Evolutionary conservation across 2,888 invertebrate species (phyloP), one percentile per base, ranked within the genome.

Genomic region (Chalcosyrphus nemorum): DNA sequence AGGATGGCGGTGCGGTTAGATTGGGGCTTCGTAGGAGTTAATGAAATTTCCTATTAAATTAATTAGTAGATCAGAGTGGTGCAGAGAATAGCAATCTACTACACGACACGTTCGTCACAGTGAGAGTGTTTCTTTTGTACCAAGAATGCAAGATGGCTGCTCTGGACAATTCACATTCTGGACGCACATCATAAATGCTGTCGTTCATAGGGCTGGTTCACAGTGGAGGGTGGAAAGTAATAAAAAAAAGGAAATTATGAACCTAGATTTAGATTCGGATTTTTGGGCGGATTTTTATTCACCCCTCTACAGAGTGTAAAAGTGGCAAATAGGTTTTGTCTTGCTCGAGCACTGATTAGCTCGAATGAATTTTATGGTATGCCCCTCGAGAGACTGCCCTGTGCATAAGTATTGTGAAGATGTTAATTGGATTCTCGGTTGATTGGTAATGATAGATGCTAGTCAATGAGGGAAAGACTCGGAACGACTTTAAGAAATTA

Each of bases 21-120:
- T 71, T 61, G 59, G 13, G 65, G 47, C 38, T 41, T 24, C 41
- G 45, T 54, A 19, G 35, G 56, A 65, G 75, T 75, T 75, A 75
- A 75, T 75, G 75, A 65, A 66, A 66, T 75, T 75, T 75, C 41
- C 65, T 57, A 75, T 75, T 75, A 65, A 65, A 75, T 66, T 75
- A 75, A 75, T 74, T 65, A 57, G 47, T n/a, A 65, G 35, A 21
- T 15, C 21, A 4, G 19, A 57, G 38, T 45, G 45, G 32, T 56
- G 21, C 32, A 35, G 5, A 35, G 57, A 47, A 68, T 29, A 43
- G 27, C 19, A 43, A 54, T 50, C 47, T 15, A 11, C 13, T n/a
- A n/a, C 11, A 21, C 29, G 19, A 43, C 4, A 13, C 7, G n/a
- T n/a, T n/a, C n/a, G n/a, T n/a, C n/a, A 19, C 41, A 3, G 43